Evolutionary conservation across 2,888 invertebrate genomes (phyloP).

Genomic region (Napeogenes sylphis): DNA sequence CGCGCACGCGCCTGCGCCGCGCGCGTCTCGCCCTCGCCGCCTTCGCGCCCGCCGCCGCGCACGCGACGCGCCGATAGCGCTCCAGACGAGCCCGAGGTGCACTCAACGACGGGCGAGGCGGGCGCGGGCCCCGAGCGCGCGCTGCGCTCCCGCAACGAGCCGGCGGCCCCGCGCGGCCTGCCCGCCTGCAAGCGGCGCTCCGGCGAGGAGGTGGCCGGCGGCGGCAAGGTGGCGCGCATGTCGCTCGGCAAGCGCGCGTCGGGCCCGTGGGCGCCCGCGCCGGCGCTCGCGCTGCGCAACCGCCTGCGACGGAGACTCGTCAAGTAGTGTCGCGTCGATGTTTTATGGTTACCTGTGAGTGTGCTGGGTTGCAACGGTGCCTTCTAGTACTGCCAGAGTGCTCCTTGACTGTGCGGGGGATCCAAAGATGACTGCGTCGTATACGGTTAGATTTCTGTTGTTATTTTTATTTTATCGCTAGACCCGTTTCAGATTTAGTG

Average conservation of each 20-base stretch:
- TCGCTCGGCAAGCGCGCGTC: constrained; percentile 35
- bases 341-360: constrained; percentile 44
- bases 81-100: constrained; percentile 45
- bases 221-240: constrained; percentile 36
- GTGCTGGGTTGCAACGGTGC: constrained; percentile 44
- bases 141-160: constrained; percentile 42
- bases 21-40: constrained; percentile 42
- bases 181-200: constrained; percentile 37
- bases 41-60: constrained; percentile 37
- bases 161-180: constrained; percentile 30
- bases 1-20: constrained; percentile 53
- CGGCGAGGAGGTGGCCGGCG: constrained; percentile 49
- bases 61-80: constrained; percentile 44
- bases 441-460: constrained; percentile 62
- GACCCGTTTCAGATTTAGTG: constrained; percentile 33
- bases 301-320: constrained; percentile 65
- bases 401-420: constrained; percentile 45
- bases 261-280: constrained; percentile 65
- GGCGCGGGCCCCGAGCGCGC: constrained; percentile 35
- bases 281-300: constrained; percentile 61
- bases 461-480: constrained; percentile 44
- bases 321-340: constrained; percentile 49
- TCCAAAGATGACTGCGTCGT: constrained; percentile 68
- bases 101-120: constrained; percentile 51
- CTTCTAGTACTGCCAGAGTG: constrained; percentile 57